Percentiles rank a stretch among this genome's conserved stretches.
Evolutionary conservation across 2,888 invertebrate species (phyloP).

Genomic region (Mechanitis messenoides): DNA sequence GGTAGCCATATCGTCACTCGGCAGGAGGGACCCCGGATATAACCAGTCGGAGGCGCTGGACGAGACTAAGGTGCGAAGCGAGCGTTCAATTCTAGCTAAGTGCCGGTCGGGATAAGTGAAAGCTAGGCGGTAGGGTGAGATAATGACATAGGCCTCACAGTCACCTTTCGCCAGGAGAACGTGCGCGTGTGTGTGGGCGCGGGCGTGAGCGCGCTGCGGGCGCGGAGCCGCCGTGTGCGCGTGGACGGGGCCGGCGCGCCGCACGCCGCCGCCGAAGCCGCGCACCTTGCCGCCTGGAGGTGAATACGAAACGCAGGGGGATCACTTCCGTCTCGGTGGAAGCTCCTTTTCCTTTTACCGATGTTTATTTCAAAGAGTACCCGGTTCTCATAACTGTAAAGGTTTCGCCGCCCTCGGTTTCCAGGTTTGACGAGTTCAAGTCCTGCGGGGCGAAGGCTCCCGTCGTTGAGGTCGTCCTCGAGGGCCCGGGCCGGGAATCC

Average conservation of each 20-base stretch:
- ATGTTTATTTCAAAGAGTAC: too few species aligned
- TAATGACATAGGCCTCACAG: too few species aligned
- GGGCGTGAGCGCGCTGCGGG: constrained; percentile 44
- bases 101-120: too few species aligned
- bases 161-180: constrained; percentile 47
- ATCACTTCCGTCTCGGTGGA: too few species aligned
- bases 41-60: constrained; percentile 53
- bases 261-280: constrained; percentile 82
- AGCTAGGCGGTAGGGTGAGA: too few species aligned
- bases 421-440: constrained; percentile 69
- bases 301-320: constrained; percentile 37
- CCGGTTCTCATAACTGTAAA: background rate
- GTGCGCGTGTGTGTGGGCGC: constrained; percentile 57
- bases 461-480: constrained; percentile 29
- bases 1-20: constrained; percentile 53
- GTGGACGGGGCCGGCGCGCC: constrained; percentile 77
- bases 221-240: constrained; percentile 38
- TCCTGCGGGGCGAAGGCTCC: constrained; percentile 32
- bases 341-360: too few species aligned
- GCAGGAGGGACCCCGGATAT: constrained; percentile 47
- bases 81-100: too few species aligned
- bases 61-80: constrained; percentile 43
- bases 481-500: constrained; percentile 18
- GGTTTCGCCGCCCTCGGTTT: too few species aligned
- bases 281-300: constrained; percentile 76